A percentile compares a stretch with the other conserved stretches of the same genome.
Conservation (phyloP, 2,888 invertebrate genomes). For the Tenthredo notha region DNA sequence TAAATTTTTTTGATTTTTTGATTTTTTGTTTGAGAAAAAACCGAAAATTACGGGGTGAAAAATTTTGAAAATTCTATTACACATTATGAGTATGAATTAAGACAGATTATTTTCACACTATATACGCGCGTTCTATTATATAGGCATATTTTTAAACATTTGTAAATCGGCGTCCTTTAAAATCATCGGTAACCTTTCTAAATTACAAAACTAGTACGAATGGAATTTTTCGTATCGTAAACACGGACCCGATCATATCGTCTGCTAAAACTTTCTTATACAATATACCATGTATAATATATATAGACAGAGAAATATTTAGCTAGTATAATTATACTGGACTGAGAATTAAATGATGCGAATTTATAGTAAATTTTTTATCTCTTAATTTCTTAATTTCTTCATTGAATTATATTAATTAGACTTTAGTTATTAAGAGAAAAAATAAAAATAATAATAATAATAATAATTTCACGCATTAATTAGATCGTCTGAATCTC, state of each 20-base stretch:
- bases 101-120: neutral
- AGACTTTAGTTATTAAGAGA: neutral
- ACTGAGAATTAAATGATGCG: too few relatives aligned
- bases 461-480: neutral
- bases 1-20: neutral
- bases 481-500: neutral
- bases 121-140: too few relatives aligned
- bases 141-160: neutral
- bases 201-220: constrained; percentile 3
- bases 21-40: neutral
- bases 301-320: neutral
- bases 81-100: neutral
- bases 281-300: neutral
- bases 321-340: too few relatives aligned
- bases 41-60: neutral
- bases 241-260: neutral
- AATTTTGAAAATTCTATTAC: neutral
- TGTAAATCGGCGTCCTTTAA: neutral
- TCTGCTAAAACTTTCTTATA: constrained; percentile 3
- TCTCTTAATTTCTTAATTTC: too few relatives aligned
- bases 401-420: neutral
- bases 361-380: neutral
- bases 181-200: neutral
- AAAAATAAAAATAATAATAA: too few relatives aligned
- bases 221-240: neutral